Evolutionary conservation across 2,113 vertebrate species (phyloP).

Genomic region (Gadus macrocephalus): DNA sequence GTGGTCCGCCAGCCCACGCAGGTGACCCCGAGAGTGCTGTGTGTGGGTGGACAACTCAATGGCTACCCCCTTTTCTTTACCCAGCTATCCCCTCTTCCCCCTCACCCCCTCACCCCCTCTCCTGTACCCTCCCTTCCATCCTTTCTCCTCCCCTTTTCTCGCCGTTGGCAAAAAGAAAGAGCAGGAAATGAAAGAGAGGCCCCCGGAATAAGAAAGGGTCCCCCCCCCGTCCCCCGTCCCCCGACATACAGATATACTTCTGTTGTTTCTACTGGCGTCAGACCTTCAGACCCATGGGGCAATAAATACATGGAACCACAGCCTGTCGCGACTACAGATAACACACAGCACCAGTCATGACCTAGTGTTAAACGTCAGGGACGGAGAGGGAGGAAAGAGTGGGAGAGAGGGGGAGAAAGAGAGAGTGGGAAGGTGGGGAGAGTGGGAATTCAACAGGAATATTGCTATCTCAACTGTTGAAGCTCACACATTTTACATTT

Average conservation of each 20-base stretch:
- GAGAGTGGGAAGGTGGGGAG: not conserved
- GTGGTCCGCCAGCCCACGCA: constrained; percentile 55
- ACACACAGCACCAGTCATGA: too few species aligned
- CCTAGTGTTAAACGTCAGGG: not conserved
- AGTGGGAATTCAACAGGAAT: too few species aligned
- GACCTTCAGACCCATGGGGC: too few species aligned
- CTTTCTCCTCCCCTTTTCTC: not conserved
- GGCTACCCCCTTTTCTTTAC: constrained; percentile 30
- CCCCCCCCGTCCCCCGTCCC: too few species aligned
- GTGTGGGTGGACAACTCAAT: constrained; percentile 70
- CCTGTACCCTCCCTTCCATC: constrained; percentile 18
- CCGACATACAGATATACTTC: too few species aligned
- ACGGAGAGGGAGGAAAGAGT: not conserved
- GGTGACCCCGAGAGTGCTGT: constrained; percentile 53
- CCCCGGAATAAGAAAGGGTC: constrained; percentile 18
- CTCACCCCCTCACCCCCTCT: not conserved
- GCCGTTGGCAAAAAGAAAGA: not conserved
- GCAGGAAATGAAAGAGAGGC: constrained; percentile 32
- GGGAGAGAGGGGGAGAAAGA: not conserved
- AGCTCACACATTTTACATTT: too few species aligned
- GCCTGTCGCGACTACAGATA: too few species aligned
- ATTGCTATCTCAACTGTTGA: too few species aligned
- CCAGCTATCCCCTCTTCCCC: constrained; percentile 18
- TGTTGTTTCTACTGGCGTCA: too few species aligned
- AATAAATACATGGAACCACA: too few species aligned